Conservation (phyloP, 2,113 vertebrate species). For the Chloropsis cyanopogon region DNA sequence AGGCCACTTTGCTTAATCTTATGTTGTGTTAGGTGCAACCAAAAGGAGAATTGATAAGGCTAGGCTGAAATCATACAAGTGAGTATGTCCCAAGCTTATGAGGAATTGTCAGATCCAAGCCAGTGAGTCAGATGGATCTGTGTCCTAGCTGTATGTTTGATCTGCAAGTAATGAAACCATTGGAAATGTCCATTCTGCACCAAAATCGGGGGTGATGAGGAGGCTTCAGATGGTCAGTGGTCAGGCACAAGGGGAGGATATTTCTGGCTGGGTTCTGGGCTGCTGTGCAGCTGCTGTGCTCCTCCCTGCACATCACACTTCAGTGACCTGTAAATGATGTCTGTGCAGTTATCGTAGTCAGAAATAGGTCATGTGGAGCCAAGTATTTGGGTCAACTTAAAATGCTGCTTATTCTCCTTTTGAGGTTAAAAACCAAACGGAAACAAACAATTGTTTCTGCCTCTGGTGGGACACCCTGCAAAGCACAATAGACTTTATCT, state of each 20-base stretch:
- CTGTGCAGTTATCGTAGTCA: not conserved
- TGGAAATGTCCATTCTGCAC: not conserved
- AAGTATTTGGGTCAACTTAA: not conserved
- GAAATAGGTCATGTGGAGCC: not conserved
- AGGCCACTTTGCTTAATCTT: not conserved
- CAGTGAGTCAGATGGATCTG: rapidly evolving
- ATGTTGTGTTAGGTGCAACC: not conserved
- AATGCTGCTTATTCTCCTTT: not conserved
- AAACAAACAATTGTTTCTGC: not conserved
- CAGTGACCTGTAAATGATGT: not conserved
- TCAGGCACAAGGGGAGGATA: not conserved
- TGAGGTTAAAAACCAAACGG: not conserved
- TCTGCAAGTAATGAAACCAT: not conserved
- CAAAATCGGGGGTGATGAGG: not conserved
- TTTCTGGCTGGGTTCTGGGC: not conserved
- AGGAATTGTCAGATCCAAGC: not conserved
- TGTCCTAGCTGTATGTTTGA: not conserved
- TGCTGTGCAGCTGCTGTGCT: not conserved
- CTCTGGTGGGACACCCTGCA: not conserved
- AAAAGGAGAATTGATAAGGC: not conserved
- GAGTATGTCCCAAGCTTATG: not conserved
- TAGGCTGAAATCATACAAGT: not conserved
- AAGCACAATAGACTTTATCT: not conserved
- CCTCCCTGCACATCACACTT: not conserved
- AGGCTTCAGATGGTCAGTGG: not conserved